Evolutionary conservation across 2,113 vertebrate genomes (phyloP).

Genomic region (Chionomys nivalis): DNA sequence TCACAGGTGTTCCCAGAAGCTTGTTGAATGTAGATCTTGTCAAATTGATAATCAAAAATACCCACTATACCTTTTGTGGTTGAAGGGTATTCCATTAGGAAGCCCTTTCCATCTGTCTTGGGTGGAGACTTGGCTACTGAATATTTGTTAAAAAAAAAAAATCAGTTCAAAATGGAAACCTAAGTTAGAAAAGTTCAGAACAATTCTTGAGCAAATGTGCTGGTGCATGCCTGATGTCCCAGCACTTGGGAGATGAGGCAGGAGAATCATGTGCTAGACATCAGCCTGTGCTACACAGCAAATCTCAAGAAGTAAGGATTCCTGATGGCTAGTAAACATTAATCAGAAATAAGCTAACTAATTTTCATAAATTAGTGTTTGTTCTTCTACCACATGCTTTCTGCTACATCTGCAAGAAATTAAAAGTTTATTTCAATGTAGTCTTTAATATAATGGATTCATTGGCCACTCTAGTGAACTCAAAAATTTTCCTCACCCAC

Average conservation of each 20-base stretch:
- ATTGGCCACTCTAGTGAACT: background rate
- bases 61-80: too few relatives aligned
- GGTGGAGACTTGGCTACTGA: background rate
- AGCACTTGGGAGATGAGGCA: background rate
- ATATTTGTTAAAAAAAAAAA: background rate
- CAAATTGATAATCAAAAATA: background rate
- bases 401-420: background rate
- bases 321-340: background rate
- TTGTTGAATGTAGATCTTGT: background rate
- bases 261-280: background rate
- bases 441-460: background rate
- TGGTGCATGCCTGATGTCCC: background rate
- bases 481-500: background rate
- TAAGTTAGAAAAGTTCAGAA: background rate
- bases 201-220: background rate
- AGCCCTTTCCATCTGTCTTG: background rate
- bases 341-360: background rate
- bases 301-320: background rate
- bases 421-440: background rate
- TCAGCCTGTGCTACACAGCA: background rate
- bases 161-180: background rate
- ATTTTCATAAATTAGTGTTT: background rate
- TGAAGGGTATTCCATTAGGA: fast-evolving
- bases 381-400: background rate
- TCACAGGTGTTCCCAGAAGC: background rate